Conservation (phyloP, 2,113 vertebrate genomes). For the Tetrax tetrax region DNA sequence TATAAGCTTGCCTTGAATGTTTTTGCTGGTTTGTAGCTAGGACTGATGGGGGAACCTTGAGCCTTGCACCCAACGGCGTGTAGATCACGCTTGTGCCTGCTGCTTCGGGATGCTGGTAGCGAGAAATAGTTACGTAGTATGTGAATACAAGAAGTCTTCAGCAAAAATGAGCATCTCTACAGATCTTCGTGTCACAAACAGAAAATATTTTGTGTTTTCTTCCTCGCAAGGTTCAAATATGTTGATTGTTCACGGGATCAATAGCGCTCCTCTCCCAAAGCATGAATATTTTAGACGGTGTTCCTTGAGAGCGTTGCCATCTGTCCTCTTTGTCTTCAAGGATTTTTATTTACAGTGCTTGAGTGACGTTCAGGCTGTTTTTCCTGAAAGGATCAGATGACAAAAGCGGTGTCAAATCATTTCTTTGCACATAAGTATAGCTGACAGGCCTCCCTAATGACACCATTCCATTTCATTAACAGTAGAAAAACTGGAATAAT, state of each 20-base stretch:
- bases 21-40: background rate
- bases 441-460: conserved; percentile 60
- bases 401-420: conserved; percentile 49
- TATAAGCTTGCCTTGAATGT: background rate
- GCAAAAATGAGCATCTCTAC: background rate
- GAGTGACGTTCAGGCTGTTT: background rate
- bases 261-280: background rate
- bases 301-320: conserved; percentile 16
- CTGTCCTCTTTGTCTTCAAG: conserved; percentile 31
- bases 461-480: conserved; percentile 34
- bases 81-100: background rate
- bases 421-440: background rate
- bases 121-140: background rate
- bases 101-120: background rate
- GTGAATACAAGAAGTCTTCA: no score
- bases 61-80: background rate
- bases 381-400: conserved; percentile 23
- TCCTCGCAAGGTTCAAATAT: background rate
- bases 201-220: background rate
- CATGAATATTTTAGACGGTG: background rate
- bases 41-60: background rate
- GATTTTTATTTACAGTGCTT: conserved; percentile 28
- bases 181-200: background rate
- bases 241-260: background rate
- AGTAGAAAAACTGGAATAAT: conserved; percentile 4